A percentile compares a stretch with the other conserved stretches of the same genome.
Evolutionary conservation across 2,113 vertebrate genomes (phyloP).

Genomic region (Brienomyrus brachyistius): DNA sequence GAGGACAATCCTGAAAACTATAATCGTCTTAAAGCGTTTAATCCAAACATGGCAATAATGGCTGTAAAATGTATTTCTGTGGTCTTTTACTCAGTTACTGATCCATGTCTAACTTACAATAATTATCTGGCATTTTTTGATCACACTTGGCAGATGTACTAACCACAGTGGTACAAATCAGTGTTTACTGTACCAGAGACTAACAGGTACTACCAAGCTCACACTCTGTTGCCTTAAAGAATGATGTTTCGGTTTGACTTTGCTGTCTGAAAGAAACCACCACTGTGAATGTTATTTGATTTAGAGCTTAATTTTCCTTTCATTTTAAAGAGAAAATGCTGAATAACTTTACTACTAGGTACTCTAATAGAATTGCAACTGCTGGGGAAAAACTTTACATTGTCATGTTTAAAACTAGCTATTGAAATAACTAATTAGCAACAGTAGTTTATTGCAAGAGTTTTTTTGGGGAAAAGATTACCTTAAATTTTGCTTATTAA

Average conservation of each 20-base stretch:
- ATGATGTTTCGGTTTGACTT: not conserved
- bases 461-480: conserved; percentile 26
- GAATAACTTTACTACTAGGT: not conserved
- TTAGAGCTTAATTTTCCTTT: not conserved
- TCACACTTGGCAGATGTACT: not conserved
- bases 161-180: not conserved
- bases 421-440: too few species aligned
- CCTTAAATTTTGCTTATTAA: conserved; percentile 20
- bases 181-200: not conserved
- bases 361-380: not conserved
- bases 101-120: not conserved
- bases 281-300: not conserved
- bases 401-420: not conserved
- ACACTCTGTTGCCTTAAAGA: not conserved
- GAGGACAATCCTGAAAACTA: not conserved
- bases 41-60: not conserved
- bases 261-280: not conserved
- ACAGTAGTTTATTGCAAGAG: conserved; percentile 38
- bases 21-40: not conserved
- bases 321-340: not conserved
- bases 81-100: not conserved
- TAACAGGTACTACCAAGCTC: not conserved
- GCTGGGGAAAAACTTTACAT: not conserved
- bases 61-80: not conserved
- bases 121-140: not conserved